Percentiles rank a stretch among this genome's conserved stretches.
phyloP scores from a whole-genome alignment of 2,888 invertebrate genomes.

The Megastigmus dorsalis region DNA sequence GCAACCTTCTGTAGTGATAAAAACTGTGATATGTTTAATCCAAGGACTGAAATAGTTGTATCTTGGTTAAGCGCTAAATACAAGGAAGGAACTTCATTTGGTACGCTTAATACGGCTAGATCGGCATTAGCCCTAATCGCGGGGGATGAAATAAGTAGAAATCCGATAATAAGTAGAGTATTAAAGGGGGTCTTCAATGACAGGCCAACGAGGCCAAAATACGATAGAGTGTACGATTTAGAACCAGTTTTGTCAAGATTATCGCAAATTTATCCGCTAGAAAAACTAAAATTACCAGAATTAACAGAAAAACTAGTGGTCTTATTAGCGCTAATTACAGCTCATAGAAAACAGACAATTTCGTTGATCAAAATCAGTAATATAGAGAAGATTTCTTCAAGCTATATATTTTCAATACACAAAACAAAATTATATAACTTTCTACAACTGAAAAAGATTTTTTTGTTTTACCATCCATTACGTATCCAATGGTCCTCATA shows the following conservation, averaged over 20 bases:
- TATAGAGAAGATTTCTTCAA: too few relatives aligned
- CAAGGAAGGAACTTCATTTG: not conserved
- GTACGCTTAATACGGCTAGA: not conserved
- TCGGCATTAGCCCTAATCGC: too few relatives aligned
- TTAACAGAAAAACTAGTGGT: not conserved
- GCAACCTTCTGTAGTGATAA: not conserved
- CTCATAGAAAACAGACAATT: slow-evolving; percentile 53
- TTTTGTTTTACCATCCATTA: too few relatives aligned
- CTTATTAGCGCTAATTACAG: slow-evolving; percentile 15
- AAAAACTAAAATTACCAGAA: not conserved
- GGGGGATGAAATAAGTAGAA: too few relatives aligned
- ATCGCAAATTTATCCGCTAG: not conserved
- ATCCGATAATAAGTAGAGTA: not conserved
- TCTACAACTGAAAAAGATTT: too few relatives aligned
- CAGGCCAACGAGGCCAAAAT: not conserved
- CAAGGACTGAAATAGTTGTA: not conserved
- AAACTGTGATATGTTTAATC: not conserved
- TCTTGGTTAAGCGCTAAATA: not conserved
- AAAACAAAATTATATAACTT: too few relatives aligned
- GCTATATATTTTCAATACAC: too few relatives aligned
- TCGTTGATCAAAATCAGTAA: slow-evolving; percentile 45
- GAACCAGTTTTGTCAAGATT: not conserved
- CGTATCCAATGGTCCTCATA: too few relatives aligned
- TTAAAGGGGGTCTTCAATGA: not conserved
- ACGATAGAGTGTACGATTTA: not conserved